Evolutionary conservation across 2,113 vertebrate species (phyloP).

Genomic region (Phainopepla nitens): DNA sequence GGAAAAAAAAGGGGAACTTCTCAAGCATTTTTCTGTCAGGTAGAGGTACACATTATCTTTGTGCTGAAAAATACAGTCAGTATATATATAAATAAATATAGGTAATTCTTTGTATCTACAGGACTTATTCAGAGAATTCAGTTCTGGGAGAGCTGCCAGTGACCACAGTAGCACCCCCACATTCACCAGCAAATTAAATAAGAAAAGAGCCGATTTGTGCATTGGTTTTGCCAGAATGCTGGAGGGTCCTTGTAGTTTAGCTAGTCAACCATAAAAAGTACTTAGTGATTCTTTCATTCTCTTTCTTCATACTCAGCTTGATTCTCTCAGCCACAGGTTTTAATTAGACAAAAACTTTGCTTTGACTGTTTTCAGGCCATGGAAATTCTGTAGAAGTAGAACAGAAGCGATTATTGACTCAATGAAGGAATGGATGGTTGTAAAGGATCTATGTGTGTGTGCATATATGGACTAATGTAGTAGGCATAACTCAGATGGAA

Average conservation of each 20-base stretch:
- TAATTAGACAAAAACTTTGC: background rate
- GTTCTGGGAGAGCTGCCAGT: background rate
- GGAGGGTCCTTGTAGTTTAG: background rate
- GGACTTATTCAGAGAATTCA: background rate
- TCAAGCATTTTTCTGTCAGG: background rate
- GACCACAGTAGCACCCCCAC: background rate
- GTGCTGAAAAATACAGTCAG: background rate
- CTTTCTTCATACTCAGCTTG: background rate
- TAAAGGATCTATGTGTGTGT: background rate
- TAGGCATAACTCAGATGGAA: background rate
- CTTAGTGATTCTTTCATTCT: background rate
- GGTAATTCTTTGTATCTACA: background rate
- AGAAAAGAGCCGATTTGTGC: background rate
- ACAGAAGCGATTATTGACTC: background rate
- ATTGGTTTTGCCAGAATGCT: constrained; percentile 3
- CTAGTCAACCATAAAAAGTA: background rate
- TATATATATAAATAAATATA: background rate
- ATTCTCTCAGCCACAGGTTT: background rate
- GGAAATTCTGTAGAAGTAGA: background rate
- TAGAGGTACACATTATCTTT: background rate
- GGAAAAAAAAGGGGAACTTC: background rate
- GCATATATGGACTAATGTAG: background rate
- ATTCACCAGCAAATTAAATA: background rate
- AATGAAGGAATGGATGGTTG: background rate
- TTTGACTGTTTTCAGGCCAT: background rate